Percentiles rank a stretch among this genome's conserved stretches.
Evolutionary conservation across 2,113 vertebrate species (phyloP).

Genomic region (Ptychochromis oligacanthus): DNA sequence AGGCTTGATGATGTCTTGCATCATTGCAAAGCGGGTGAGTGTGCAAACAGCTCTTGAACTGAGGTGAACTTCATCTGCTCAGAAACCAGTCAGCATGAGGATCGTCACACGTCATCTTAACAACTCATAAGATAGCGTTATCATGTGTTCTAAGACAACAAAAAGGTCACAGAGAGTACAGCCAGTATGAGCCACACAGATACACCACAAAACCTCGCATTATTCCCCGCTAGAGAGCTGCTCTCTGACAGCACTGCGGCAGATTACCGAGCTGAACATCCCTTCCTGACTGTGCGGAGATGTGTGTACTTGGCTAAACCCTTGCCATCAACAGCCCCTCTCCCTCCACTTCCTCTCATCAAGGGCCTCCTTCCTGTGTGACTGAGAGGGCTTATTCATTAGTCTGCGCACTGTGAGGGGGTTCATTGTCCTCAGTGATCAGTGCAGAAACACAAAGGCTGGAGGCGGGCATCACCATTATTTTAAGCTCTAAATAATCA

Average conservation of each 20-base stretch:
- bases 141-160: not conserved
- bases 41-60: conserved; percentile 25
- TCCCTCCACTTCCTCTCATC: conserved; percentile 68
- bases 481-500: conserved; percentile 75
- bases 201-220: not conserved
- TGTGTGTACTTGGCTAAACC: conserved; percentile 53
- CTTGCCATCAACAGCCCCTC: conserved; percentile 48
- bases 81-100: not conserved
- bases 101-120: not conserved
- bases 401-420: conserved; percentile 66
- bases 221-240: not conserved
- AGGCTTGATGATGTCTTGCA: conserved; percentile 42
- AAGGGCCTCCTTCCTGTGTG: conserved; percentile 74
- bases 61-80: not conserved
- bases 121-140: not conserved
- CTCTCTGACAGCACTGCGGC: conserved; percentile 27
- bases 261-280: conserved; percentile 52
- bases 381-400: conserved; percentile 77
- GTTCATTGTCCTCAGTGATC: conserved; percentile 74
- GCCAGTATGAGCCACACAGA: not conserved
- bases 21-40: conserved; percentile 36
- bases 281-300: conserved; percentile 53
- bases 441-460: conserved; percentile 65
- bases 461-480: conserved; percentile 71
- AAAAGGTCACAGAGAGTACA: not conserved